Base-by-base conservation (phyloP, 2,888 invertebrate species). In the Drosophila hamatofila region DNA sequence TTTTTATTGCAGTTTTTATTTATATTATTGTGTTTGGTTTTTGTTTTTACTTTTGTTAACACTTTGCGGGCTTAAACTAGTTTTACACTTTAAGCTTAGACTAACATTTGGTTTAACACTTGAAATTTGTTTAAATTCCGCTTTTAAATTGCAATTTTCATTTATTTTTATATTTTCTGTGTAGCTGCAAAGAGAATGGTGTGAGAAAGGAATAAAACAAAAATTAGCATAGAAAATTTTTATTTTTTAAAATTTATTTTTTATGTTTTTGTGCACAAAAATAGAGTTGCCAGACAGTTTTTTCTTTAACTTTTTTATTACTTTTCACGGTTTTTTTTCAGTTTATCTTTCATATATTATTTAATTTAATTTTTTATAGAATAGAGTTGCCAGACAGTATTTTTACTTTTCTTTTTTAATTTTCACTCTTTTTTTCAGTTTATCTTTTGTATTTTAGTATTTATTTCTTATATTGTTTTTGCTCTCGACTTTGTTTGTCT, bases 81-180 rank as follows among this genome's bases (percentile, higher is more conserved):
- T 80, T 82, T 72, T 81, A 83, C 83, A 86, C 90, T 89, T 88
- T 88, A 73, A 65, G 73, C 86, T 86, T 86, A 88, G 61, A 79
- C 79, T 86, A 86, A 81, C 79, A 81, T 89, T 89, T 89, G 90
- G 86, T 89, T 86, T 83, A 73, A 86, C 90, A 86, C 86, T 81
- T 75, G 70, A n/a, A 73, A 68, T 72, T 49, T 54, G 60, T 37
- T 25, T 12, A 42, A 46, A 49, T 62, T 51, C 58, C 70, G 48
- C 64, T 68, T 63, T 54, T 69, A 5, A 69, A 54, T 48, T 62
- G 51, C 39, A 67, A 46, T 44, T 42, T 55, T 49, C n/a, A 51
- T 58, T 39, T 51, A 55, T 66, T 59, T 61, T 52, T 54, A 54
- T 60, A 63, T 66, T 70, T 59, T 66, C 61, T 76, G 67, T 75